These are phyloP conservation scores for Ammodytes dubius DNA, from an alignment of 2,113 vertebrate genomes.

Conservation along the genomic window DNA sequence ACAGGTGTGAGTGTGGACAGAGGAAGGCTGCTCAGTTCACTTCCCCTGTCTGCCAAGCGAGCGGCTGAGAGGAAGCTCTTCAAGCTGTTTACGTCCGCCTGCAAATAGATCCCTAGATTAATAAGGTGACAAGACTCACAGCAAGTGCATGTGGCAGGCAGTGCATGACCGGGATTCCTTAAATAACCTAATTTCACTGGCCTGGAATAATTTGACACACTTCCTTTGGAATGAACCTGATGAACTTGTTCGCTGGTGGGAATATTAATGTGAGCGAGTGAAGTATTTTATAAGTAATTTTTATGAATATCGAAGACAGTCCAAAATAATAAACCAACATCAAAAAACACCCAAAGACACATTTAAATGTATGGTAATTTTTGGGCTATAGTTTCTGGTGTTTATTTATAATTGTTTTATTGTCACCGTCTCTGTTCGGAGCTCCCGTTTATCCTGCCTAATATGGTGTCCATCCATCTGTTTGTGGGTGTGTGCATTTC, in stretches of 20 bases:
- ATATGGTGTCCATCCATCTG: not conserved
- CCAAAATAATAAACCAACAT: not conserved
- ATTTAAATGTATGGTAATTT: not conserved
- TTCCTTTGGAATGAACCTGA: constrained; percentile 34
- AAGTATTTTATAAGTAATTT: not conserved
- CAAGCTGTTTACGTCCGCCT: constrained; percentile 91
- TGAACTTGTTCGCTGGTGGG: constrained; percentile 12
- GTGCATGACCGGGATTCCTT: constrained; percentile 27
- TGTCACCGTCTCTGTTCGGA: not conserved
- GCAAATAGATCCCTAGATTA: not conserved
- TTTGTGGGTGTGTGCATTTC: constrained; percentile 11
- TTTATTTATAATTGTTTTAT: not conserved
- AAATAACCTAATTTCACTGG: constrained; percentile 58
- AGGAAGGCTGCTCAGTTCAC: constrained; percentile 79
- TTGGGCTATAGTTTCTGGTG: not conserved
- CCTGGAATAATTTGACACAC: constrained; percentile 62
- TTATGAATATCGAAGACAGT: not conserved
- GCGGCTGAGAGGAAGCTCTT: constrained; percentile 94
- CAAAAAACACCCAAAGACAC: not conserved
- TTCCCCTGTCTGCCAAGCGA: constrained; percentile 91
- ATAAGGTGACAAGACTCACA: not conserved
- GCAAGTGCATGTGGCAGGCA: not conserved
- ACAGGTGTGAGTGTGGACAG: constrained; percentile 89
- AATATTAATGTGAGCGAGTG: constrained; percentile 1
- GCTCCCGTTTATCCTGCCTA: constrained; percentile 1